Base-by-base conservation (phyloP, 2,797 vertebrate species). In the Micromesistius poutassou region DNA sequence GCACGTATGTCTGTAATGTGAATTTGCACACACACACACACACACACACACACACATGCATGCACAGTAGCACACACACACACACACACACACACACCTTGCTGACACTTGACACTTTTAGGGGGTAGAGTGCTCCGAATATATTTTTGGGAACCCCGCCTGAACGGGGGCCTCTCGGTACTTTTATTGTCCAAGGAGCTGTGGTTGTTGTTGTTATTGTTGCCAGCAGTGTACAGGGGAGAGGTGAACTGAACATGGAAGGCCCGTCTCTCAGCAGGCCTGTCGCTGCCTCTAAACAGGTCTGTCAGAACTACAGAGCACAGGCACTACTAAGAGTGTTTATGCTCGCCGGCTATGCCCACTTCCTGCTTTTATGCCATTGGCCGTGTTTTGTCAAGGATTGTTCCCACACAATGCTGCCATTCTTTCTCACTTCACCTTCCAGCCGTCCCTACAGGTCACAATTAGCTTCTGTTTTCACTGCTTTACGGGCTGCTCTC, bases 331-430 rank as follows among this genome's bases (percentile, higher is more conserved):
- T n/a, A 14, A 73, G 28, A 78, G 28, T 90, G 88, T 92, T 93
- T 91, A 91, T 87, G 79, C 90, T 87, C 30, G 78, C 81, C 80
- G 14, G 50, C 81, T 42, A 75, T 90, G 88, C 87, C 88, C 83
- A 78, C 86, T 92, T 93, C 92, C 93, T 93, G 90, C 89, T 89
- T 90, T 93, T 92, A 90, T 92, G 82, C 84, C 85, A 79, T 46
- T 75, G 2, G 80, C 78, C 76, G 5, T 80, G 71, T 89, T 89
- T 88, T 89, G 84, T 89, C 86, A 79, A 77, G 82, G 73, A 93
- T 94, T 94, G 93, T 93, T 91, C 83, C 35, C 75, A 79, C 83
- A 93, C 86, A 93, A 91, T 91, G 89, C 80, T 76, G 14, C 81
- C 33, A 72, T 87, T 83, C 77, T 82, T 68, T 30, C 71, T 50